Percentiles rank a stretch among this genome's conserved stretches.
Conservation (phyloP, 2,888 invertebrate species). For the Leptinotarsa tumamoca region DNA sequence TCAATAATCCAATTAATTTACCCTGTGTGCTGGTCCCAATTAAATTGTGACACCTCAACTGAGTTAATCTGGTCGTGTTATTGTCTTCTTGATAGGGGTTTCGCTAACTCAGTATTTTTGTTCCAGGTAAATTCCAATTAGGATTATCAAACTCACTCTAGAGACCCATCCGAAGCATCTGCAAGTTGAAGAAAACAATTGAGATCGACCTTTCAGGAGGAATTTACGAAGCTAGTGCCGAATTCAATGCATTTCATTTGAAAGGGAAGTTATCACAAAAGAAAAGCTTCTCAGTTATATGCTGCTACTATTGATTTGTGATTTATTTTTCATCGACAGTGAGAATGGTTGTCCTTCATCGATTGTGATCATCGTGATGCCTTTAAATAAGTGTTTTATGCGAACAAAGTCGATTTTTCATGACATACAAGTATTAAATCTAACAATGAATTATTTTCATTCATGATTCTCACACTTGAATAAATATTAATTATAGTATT, state of each 20-base stretch:
- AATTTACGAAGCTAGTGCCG: neutral
- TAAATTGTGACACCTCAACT: neutral
- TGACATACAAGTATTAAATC: too few species aligned
- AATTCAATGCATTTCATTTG: neutral
- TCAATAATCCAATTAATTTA: too few species aligned
- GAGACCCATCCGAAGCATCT: neutral
- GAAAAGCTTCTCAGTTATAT: neutral
- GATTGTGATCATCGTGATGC: too few species aligned
- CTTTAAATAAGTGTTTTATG: too few species aligned
- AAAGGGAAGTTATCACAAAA: neutral
- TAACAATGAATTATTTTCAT: too few species aligned
- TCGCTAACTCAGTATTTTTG: conserved; percentile 23
- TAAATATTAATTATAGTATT: too few species aligned
- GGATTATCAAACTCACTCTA: conserved; percentile 14
- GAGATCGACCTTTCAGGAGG: conserved; percentile 8
- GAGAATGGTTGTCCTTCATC: too few species aligned
- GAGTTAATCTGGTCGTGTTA: neutral
- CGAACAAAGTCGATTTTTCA: too few species aligned
- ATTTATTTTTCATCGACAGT: too few species aligned
- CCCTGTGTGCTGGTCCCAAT: too few species aligned
- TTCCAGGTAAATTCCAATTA: conserved; percentile 29
- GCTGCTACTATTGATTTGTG: too few species aligned
- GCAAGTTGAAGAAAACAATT: neutral
- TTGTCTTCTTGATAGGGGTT: neutral
- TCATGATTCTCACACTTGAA: too few species aligned